A percentile compares a stretch with the other conserved stretches of the same genome.
Evolutionary conservation across 2,888 invertebrate genomes (phyloP).

Genomic region (Cartodere bifasciata): DNA sequence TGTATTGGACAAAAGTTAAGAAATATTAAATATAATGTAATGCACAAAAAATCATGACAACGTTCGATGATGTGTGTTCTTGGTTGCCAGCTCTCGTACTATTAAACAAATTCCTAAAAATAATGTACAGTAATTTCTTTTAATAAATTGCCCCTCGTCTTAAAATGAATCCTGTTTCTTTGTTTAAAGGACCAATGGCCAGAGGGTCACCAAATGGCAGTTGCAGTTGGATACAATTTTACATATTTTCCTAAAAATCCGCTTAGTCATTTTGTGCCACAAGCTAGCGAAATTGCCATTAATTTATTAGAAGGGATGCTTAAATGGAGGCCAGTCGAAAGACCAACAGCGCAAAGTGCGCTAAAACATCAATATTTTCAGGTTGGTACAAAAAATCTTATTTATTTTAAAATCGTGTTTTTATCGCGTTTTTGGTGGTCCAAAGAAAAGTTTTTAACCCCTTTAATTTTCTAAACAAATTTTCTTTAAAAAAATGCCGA

Average conservation of each 20-base stretch:
- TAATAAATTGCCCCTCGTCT: too few species aligned
- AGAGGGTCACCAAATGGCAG: conserved; percentile 86
- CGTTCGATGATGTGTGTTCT: too few species aligned
- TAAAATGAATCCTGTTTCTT: neutral
- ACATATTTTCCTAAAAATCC: conserved; percentile 78
- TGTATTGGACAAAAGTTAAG: too few species aligned
- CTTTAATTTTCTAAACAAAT: too few species aligned
- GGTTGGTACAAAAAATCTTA: conserved; percentile 17
- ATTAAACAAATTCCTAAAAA: too few species aligned
- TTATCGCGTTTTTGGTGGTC: neutral
- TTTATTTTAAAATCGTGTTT: conserved; percentile 1
- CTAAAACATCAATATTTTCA: conserved; percentile 50
- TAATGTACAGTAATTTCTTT: too few species aligned
- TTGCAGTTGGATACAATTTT: conserved; percentile 91
- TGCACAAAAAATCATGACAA: too few species aligned
- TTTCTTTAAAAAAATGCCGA: too few species aligned
- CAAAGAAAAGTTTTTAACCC: too few species aligned
- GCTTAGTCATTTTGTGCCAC: conserved; percentile 65
- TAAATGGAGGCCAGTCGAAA: conserved; percentile 81
- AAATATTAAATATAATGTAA: too few species aligned
- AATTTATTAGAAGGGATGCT: conserved; percentile 76
- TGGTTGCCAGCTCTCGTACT: too few species aligned
- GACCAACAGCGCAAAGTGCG: conserved; percentile 84
- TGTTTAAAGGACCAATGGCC: conserved; percentile 71
- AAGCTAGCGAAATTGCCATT: conserved; percentile 72